A percentile compares a stretch with the other conserved stretches of the same genome.
Conservation (phyloP, 2,888 invertebrate genomes). For the Subacronicta megacephala region DNA sequence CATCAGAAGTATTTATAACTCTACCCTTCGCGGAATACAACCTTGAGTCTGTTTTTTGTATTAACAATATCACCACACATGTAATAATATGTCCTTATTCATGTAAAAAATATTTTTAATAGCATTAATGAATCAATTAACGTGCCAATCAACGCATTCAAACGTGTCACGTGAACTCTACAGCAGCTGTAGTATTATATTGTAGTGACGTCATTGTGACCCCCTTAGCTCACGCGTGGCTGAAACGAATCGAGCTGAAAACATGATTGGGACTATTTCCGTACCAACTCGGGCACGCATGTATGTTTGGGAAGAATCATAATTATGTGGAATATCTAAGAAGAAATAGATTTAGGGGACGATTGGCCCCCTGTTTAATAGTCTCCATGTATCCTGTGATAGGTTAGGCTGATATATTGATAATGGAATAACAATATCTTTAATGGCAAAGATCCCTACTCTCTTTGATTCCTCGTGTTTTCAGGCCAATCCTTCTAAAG, state of each 20-base stretch:
- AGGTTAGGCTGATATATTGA: background rate
- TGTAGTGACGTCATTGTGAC: constrained; percentile 51
- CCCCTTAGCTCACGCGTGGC: constrained; percentile 38
- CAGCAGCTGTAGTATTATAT: constrained; percentile 47
- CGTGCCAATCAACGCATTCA: constrained; percentile 3
- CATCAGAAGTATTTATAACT: too few species aligned
- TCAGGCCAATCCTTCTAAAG: too few species aligned
- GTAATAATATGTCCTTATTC: background rate
- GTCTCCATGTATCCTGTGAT: background rate
- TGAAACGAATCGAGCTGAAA: constrained; percentile 40
- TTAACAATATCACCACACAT: background rate
- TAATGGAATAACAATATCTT: too few species aligned
- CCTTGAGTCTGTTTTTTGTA: too few species aligned
- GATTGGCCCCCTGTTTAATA: background rate
- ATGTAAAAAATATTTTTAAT: background rate
- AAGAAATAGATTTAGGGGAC: background rate
- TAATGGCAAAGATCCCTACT: too few species aligned
- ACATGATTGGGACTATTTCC: constrained; percentile 40
- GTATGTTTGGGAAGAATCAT: constrained; percentile 7
- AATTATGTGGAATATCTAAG: background rate
- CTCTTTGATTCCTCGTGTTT: too few species aligned
- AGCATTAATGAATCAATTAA: constrained; percentile 21
- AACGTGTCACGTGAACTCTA: constrained; percentile 13
- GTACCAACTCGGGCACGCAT: constrained; percentile 19
- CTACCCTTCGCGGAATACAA: too few species aligned